Percentiles rank a stretch among this genome's conserved stretches.
Evolutionary conservation across 2,888 invertebrate species (phyloP).

Genomic region (Hemaris fuciformis): DNA sequence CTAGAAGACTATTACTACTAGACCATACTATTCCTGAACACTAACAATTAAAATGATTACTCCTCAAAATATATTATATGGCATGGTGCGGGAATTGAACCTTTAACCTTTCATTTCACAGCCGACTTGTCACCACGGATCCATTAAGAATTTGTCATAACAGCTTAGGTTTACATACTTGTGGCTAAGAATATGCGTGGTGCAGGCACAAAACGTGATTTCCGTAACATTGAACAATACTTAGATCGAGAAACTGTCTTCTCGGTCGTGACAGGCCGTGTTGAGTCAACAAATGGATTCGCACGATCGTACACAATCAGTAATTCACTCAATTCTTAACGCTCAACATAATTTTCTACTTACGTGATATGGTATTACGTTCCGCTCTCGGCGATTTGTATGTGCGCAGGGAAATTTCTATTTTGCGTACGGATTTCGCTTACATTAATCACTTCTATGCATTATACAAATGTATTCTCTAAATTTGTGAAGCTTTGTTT

Average conservation of each 20-base stretch:
- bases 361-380: neutral
- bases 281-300: constrained; percentile 2
- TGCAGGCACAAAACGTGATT: constrained; percentile 24
- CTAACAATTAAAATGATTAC: too few species aligned
- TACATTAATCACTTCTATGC: neutral
- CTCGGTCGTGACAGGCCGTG: constrained; percentile 2
- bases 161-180: neutral
- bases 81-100: too few species aligned
- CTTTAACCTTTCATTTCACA: too few species aligned
- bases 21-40: too few species aligned
- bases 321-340: constrained; percentile 4
- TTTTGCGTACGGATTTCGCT: neutral
- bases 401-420: neutral
- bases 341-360: neutral
- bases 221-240: constrained; percentile 27
- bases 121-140: too few species aligned
- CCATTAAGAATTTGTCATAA: neutral
- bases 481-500: too few species aligned
- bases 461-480: too few species aligned
- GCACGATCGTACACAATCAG: constrained; percentile 4
- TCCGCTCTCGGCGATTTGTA: neutral
- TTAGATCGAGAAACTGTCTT: constrained; percentile 21
- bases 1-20: too few species aligned
- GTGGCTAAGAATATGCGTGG: constrained; percentile 12
- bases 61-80: too few species aligned